Evolutionary conservation across 2,888 invertebrate species (phyloP), one percentile per base, ranked within the genome.

Genomic region (Drosophila macrospina): DNA sequence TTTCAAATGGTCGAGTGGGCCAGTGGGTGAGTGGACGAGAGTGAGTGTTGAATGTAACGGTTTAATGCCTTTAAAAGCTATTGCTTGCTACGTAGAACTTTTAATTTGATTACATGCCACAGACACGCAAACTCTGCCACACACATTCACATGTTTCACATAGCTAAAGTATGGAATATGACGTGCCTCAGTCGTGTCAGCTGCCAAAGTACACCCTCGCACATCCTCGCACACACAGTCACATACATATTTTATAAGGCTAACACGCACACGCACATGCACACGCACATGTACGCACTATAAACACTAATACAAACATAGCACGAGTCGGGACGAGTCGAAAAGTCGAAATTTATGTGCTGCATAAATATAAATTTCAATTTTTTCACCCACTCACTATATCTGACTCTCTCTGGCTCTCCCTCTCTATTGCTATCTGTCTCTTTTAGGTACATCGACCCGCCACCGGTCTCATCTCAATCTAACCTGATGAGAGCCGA

Each of bases 321-420:
- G 54, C 42, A 55, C 77, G 45, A 44, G 41, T 44, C 24, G 42
- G 32, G 44, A n/a, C 44, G 55, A 77, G 86, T 72, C 74, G 48
- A 83, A 80, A 88, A 85, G 85, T 72, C 83, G 63, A 80, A 85
- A 85, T 88, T 82, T 85, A 88, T 85, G 78, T 83, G 86, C 71
- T 78, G 80, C 80, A 86, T 85, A 83, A 80, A 85, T 85, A 86
- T 85, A 85, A 88, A 86, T 88, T 86, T 86, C 83, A 82, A 69
- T 69, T 75, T 78, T 64, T 79, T 67, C 48, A 41, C 61, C 52
- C 45, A 5, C 5, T 13, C 4, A 26, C 52, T 11, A 13, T 26
- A 7, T 10, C 15, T 44, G 42, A 26, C 32, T 69, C 61, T 56
- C 42, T 5, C 5, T 13, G 4, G 24, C 39, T 15, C 24, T 26